Conservation (phyloP, 2,113 vertebrate species). For the Leuciscus idus region DNA sequence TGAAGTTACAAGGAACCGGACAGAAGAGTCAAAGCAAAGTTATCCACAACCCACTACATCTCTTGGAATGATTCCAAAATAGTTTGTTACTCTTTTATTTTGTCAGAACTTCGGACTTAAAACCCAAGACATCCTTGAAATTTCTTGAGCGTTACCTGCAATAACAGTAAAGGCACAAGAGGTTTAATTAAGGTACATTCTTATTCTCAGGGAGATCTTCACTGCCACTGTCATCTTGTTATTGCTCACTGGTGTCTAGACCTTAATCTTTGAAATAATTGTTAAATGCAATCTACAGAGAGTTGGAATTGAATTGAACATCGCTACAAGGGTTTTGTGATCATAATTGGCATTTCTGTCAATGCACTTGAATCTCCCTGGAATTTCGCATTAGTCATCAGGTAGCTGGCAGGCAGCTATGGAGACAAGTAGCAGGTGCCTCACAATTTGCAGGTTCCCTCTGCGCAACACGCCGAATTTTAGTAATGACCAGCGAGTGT, state of each 20-base stretch:
- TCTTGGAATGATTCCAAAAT: not conserved
- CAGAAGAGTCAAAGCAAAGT: not conserved
- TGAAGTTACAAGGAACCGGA: not conserved
- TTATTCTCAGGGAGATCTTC: not conserved
- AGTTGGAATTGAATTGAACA: not conserved
- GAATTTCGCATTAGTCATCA: conserved; percentile 16
- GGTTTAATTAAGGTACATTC: not conserved
- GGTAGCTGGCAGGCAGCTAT: conserved; percentile 37
- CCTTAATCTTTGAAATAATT: not conserved
- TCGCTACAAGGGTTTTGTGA: conserved; percentile 9
- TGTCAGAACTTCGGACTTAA: not conserved
- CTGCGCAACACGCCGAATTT: conserved; percentile 13
- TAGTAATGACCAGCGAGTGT: conserved; percentile 69
- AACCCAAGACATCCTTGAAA: not conserved
- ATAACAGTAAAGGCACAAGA: not conserved
- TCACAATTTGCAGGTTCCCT: conserved; percentile 24
- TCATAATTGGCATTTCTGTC: conserved; percentile 17
- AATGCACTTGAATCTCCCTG: not conserved
- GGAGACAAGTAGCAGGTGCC: conserved; percentile 32
- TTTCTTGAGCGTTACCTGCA: not conserved
- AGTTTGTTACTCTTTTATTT: not conserved
- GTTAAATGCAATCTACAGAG: not conserved
- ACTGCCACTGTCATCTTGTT: not conserved
- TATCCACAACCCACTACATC: not conserved
- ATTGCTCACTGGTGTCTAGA: not conserved